Base-by-base conservation (phyloP, 2,797 vertebrate species). In the Hemitrygon akajei region DNA sequence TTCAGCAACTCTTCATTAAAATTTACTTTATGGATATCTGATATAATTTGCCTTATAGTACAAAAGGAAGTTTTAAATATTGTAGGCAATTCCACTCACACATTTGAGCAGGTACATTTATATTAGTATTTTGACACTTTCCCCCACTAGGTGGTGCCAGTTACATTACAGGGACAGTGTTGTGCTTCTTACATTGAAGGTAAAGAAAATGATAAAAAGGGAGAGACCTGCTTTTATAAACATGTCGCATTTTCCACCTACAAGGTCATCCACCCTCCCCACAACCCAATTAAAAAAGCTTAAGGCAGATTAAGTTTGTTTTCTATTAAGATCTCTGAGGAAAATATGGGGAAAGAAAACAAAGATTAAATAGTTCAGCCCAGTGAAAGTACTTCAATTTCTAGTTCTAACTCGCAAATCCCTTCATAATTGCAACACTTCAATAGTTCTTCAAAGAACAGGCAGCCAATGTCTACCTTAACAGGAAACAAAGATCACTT, bases 91-190 rank as follows among this genome's bases (percentile, higher is more conserved):
- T 2, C 47, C 47, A 47, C 47, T 47, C 47, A 3, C 4, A 47
- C 47, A 47, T 3, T 47, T 47, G 47, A 1, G 47, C 58, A 34
- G 82, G 47, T 47, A 82, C 0, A 20, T 69, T 69, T 69, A 4
- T 1, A 12, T 27, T 56, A 47, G 7, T 66, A 25, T 87, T 37
- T 79, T 79, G 1, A 34, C n/a, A 63, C 5, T 63, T 89, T 37
- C 60, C 60, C 79, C 86, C 86, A 89, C 63, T 69, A 89, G 86
- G n/a, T 89, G 86, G 86, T 69, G 86, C 86, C 69, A 69, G n/a
- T 7, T 89, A n/a, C n/a, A 87, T 87, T 34, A 87, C 66, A n/a
- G 16, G 63, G 37, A 20, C 63, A 10, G 3, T 14, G 66, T 58
- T 69, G n/a, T 34, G 66, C 22, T 34, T 89, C 63, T 34, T n/a